Evolutionary conservation across 2,888 invertebrate genomes (phyloP).

Genomic region (Cremastinae sp.): DNA sequence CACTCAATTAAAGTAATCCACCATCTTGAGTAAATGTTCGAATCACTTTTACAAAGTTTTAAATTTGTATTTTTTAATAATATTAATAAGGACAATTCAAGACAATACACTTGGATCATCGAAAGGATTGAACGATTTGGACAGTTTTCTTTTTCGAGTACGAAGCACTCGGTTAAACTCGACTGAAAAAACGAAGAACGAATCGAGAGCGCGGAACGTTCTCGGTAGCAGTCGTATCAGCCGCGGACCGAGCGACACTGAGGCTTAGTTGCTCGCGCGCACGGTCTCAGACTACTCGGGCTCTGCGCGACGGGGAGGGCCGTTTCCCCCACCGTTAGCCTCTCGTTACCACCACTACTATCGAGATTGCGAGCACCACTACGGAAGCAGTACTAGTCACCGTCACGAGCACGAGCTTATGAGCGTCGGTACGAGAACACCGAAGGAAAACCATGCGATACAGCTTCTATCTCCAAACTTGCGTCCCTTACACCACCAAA

Average conservation of each 20-base stretch:
- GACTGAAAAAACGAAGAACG: conserved; percentile 13
- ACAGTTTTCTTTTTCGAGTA: neutral
- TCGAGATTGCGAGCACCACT: conserved; percentile 48
- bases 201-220: conserved; percentile 30
- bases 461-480: conserved; percentile 54
- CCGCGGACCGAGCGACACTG: conserved; percentile 78
- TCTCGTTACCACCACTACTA: conserved; percentile 47
- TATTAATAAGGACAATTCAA: too few species aligned
- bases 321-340: conserved; percentile 59
- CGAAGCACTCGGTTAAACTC: conserved; percentile 65
- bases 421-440: conserved; percentile 48
- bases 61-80: too few species aligned
- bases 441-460: conserved; percentile 45
- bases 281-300: conserved; percentile 73
- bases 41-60: conserved; percentile 15
- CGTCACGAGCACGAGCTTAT: conserved; percentile 40
- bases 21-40: conserved; percentile 36
- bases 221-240: conserved; percentile 69
- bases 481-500: conserved; percentile 46
- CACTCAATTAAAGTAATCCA: conserved; percentile 37
- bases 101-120: too few species aligned
- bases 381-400: conserved; percentile 29
- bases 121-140: neutral
- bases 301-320: conserved; percentile 70
- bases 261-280: conserved; percentile 71